Conservation (phyloP, 2,888 invertebrate genomes). For the Stegophylla sp. region DNA sequence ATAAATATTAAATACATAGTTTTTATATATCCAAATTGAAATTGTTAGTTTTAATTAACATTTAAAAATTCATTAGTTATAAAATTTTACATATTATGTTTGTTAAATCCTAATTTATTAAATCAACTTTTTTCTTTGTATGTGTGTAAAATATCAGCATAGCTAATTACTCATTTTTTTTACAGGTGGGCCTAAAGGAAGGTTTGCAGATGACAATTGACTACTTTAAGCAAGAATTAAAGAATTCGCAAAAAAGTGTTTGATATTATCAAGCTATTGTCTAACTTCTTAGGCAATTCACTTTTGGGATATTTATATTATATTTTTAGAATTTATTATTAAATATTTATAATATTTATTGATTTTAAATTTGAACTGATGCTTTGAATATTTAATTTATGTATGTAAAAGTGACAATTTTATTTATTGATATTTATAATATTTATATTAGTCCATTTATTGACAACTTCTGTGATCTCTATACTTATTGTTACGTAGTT, state of each 20-base stretch:
- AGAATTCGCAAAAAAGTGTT: constrained; percentile 61
- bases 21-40: too few relatives aligned
- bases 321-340: too few relatives aligned
- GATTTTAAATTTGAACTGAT: background rate
- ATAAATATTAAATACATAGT: too few relatives aligned
- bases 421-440: background rate
- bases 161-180: constrained; percentile 60
- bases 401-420: constrained; percentile 5
- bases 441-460: background rate
- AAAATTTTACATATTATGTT: too few relatives aligned
- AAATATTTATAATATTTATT: background rate
- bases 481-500: constrained; percentile 17
- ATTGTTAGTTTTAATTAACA: too few relatives aligned
- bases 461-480: constrained; percentile 39
- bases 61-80: too few relatives aligned
- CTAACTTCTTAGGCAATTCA: background rate
- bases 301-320: background rate
- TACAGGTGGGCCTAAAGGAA: constrained; percentile 77
- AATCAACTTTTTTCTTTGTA: too few relatives aligned
- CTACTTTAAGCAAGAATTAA: constrained; percentile 89
- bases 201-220: constrained; percentile 91
- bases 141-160: too few relatives aligned
- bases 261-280: constrained; percentile 5
- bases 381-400: background rate
- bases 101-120: too few relatives aligned